A percentile compares a stretch with the other conserved stretches of the same genome.
Conservation (phyloP, 2,113 vertebrate genomes). For the Pedetes capensis region DNA sequence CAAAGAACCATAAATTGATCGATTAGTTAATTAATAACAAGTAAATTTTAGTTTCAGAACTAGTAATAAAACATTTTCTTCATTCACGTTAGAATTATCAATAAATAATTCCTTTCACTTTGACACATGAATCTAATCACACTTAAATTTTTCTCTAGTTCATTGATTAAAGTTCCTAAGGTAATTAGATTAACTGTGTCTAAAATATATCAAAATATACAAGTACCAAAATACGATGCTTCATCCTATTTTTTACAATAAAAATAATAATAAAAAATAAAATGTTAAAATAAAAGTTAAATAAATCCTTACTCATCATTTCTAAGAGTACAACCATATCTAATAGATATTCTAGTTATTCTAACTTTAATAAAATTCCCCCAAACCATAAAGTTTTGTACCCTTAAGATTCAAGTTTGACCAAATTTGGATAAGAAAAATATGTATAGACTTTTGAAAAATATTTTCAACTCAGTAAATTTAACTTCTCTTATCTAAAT, state of each 20-base stretch:
- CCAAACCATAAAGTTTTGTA: not conserved
- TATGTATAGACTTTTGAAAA: not conserved
- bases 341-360: not conserved
- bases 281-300: not conserved
- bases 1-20: too few species aligned
- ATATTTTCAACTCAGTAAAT: not conserved
- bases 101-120: not conserved
- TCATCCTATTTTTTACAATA: not conserved
- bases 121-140: not conserved
- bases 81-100: conserved; percentile 14
- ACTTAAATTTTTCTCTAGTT: conserved; percentile 17
- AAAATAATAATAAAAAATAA: not conserved
- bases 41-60: conserved; percentile 22
- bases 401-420: not conserved
- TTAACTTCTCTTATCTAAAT: conserved; percentile 10
- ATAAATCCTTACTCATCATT: not conserved
- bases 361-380: not conserved
- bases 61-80: not conserved
- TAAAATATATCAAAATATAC: not conserved
- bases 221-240: not conserved
- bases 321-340: not conserved
- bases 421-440: not conserved
- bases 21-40: too few species aligned
- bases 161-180: not conserved
- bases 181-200: not conserved